Evolutionary conservation across 1,140 invertebrate genomes (phyloP).

Genomic region (Elymnias hypermnestra): DNA sequence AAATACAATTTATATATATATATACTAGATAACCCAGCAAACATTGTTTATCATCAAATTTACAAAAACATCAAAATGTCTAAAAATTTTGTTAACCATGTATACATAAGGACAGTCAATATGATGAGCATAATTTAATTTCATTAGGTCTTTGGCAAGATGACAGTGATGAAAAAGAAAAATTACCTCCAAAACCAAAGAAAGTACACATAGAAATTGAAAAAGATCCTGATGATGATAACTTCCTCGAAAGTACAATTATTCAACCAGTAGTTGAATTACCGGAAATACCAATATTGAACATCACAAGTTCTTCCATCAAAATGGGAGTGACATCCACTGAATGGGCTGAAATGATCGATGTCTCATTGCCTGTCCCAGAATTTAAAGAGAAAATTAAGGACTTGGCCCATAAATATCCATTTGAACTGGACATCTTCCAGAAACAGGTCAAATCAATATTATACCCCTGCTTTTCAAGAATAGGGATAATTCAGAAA

Average conservation of each 20-base stretch:
- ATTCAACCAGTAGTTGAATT: slow-evolving; percentile 54
- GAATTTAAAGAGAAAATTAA: slow-evolving; percentile 91
- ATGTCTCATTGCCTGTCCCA: slow-evolving; percentile 85
- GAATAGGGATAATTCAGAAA: no score
- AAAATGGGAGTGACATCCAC: slow-evolving; percentile 64
- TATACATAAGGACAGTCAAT: no score
- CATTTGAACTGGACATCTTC: slow-evolving; percentile 97
- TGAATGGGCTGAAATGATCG: slow-evolving; percentile 92
- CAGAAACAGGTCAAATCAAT: slow-evolving; percentile 84
- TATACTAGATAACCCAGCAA: no score
- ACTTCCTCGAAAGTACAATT: slow-evolving; percentile 56
- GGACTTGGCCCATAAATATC: slow-evolving; percentile 90
- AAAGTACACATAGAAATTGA: slow-evolving; percentile 29
- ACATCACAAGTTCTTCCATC: slow-evolving; percentile 37
- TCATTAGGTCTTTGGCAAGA: slow-evolving; percentile 61
- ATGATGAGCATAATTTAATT: background rate
- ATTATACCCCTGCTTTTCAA: no score
- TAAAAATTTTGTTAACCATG: no score
- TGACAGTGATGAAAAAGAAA: slow-evolving; percentile 38
- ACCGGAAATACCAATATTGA: slow-evolving; percentile 60
- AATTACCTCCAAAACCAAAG: slow-evolving; percentile 30
- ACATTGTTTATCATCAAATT: no score
- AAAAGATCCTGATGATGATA: slow-evolving; percentile 37
- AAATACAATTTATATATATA: no score
- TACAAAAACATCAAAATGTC: no score